Evolutionary conservation across 2,888 invertebrate species (phyloP), one percentile per base, ranked within the genome.

Genomic region (Metacarcinus magister): DNA sequence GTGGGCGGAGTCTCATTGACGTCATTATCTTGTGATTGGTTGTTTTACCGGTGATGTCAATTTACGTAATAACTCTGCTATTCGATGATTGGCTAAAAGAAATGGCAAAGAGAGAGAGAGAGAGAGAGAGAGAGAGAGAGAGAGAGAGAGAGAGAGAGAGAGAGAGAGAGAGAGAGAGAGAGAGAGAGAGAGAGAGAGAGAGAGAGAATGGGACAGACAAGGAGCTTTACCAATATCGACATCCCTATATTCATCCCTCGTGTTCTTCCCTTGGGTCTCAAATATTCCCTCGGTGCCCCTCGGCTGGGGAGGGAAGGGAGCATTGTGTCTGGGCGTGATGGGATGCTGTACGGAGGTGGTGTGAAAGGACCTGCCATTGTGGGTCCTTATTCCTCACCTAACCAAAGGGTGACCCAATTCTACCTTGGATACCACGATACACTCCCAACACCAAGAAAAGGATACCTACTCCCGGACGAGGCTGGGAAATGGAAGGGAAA

Each of bases 401-500:
- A 7, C 13, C 82, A 82, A 82, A 82, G 82, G 28, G 82, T 82
- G 82, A 82, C 82, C 82, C 82, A 82, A 82, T 82, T 82, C 82
- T 82, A 10, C 82, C 82, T 32, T 10, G 16, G 82, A 67, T 7
- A 7, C 28, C 10, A 2, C 32, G 28, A 82, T 10, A 32, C 10
- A 82, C 23, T 82, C 16, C 54, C 54, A 19, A 0, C 54, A 16
- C 67, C 23, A 5, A 23, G 67, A 5, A 4, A 23, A 67, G n/a
- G 67, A 67, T 67, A 54, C 54, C 67, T 5, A 23, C 67, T 0
- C 39, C 2, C 2, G 67, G n/a, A 23, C 16, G 54, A 19, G 19
- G 10, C 13, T 54, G 54, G 16, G 19, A 75, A 75, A 75, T 75
- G 75, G 54, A 75, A 82, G 32, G 82, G 32, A 82, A 32, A 82